Conservation (phyloP, 2,888 invertebrate species). For the Xylota segnis region DNA sequence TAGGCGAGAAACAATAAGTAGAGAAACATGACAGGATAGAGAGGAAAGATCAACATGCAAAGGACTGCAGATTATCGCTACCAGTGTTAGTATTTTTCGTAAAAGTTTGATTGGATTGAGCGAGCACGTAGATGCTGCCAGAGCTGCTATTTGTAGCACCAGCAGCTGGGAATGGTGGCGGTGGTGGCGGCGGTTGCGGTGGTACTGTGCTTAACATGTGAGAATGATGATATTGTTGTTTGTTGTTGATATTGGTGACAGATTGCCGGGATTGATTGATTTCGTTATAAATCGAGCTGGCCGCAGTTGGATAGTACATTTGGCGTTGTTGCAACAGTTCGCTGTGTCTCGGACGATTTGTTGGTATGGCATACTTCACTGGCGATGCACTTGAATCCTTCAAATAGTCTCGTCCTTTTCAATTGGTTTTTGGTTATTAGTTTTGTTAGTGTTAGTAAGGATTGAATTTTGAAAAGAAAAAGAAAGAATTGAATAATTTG, state of each 20-base stretch:
- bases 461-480: conserved; percentile 20
- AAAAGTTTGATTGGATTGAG: conserved; percentile 29
- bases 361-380: conserved; percentile 57
- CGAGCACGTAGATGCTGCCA: conserved; percentile 13
- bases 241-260: neutral
- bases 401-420: conserved; percentile 37
- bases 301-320: conserved; percentile 6
- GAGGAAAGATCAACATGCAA: conserved; percentile 53
- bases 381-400: conserved; percentile 46
- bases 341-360: conserved; percentile 29
- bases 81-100: conserved; percentile 65
- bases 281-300: conserved; percentile 28
- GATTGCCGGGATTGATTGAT: conserved; percentile 24
- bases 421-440: neutral
- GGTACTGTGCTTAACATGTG: conserved; percentile 25
- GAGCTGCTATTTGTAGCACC: conserved; percentile 5
- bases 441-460: conserved; percentile 32
- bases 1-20: neutral
- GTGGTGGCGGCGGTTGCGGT: conserved; percentile 63
- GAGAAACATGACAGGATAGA: neutral
- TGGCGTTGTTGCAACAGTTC: conserved; percentile 10
- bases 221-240: conserved; percentile 25
- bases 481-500: neutral
- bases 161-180: conserved; percentile 47
- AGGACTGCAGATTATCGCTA: conserved; percentile 48